A percentile compares a stretch with the other conserved stretches of the same genome.
These are phyloP conservation scores for Aphelocoma californica DNA, from an alignment of 2,797 vertebrate species.

Conservation along the genomic window DNA sequence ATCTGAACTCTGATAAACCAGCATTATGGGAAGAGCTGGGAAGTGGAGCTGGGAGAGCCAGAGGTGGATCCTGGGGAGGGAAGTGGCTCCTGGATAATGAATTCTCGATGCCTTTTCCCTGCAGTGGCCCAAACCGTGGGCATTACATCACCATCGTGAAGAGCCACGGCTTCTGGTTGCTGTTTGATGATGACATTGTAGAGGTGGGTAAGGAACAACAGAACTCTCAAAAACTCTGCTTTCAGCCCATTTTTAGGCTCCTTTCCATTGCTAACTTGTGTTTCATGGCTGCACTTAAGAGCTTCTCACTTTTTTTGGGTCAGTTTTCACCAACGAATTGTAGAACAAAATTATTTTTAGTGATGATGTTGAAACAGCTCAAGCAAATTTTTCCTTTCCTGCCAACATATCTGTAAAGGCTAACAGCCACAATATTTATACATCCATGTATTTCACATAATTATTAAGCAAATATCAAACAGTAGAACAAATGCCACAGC, in stretches of 20 bases:
- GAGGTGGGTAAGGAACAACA: conserved; percentile 74
- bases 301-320: neutral
- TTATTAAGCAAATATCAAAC: neutral
- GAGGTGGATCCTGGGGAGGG: neutral
- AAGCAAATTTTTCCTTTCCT: neutral
- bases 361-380: neutral
- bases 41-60: neutral
- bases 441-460: neutral
- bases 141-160: conserved; percentile 96
- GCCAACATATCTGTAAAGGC: neutral
- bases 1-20: too few species aligned
- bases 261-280: neutral
- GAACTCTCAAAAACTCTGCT: neutral
- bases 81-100: neutral
- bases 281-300: neutral
- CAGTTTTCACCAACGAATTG: neutral
- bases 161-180: conserved; percentile 93
- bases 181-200: conserved; percentile 92
- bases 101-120: neutral
- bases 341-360: too few species aligned
- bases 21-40: neutral
- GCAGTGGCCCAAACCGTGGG: conserved; percentile 89
- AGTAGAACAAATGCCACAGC: neutral
- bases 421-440: neutral
- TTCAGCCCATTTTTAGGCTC: neutral